Conservation (phyloP, 1,140 invertebrate species). For the Hydropsyche tenuis region DNA sequence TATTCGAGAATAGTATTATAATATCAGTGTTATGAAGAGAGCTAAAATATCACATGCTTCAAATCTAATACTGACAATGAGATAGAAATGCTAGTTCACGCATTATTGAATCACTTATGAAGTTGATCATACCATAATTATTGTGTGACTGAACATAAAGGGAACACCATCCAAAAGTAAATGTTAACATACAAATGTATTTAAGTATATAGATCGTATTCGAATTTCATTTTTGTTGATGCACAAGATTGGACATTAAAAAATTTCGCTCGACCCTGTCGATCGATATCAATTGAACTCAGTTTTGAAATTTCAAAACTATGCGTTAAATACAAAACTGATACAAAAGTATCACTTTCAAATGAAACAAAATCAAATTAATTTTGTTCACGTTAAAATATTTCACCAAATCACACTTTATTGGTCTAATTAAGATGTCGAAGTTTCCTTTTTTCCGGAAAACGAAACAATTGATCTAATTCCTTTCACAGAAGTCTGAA, state of each 20-base stretch:
- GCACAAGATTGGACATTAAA: no score
- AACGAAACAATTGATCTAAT: constrained; percentile 87
- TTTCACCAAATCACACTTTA: background rate
- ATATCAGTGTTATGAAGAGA: constrained; percentile 11
- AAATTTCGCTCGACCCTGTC: background rate
- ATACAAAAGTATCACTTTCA: constrained; percentile 55
- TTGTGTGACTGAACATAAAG: no score
- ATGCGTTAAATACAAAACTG: background rate
- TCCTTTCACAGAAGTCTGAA: constrained; percentile 85
- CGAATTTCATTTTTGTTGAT: background rate
- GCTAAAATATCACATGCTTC: constrained; percentile 17
- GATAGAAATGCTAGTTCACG: background rate
- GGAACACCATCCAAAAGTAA: background rate
- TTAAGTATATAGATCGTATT: background rate
- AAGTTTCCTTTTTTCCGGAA: constrained; percentile 73
- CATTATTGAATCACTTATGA: background rate
- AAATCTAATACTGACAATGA: constrained; percentile 1
- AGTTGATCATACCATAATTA: no score
- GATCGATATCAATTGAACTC: no score
- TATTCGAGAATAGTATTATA: background rate
- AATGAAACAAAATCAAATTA: constrained; percentile 15
- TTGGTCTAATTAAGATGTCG: constrained; percentile 55
- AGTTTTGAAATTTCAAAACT: background rate
- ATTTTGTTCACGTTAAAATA: background rate
- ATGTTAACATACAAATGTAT: background rate